Percentiles rank a stretch among this genome's conserved stretches.
Conservation (phyloP, 2,888 invertebrate genomes). For the Drosophila prolongata region DNA sequence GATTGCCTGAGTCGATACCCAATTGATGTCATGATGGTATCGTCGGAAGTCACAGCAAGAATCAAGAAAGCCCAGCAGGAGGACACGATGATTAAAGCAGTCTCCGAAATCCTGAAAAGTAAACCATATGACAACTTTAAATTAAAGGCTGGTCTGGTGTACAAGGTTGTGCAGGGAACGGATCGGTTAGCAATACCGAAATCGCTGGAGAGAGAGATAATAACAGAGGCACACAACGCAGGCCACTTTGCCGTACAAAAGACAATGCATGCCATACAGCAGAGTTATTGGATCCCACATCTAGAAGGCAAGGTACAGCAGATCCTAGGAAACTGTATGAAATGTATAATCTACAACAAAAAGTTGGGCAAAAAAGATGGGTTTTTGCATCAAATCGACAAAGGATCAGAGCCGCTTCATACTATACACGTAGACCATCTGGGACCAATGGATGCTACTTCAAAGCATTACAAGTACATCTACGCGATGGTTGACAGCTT, state of each 20-base stretch:
- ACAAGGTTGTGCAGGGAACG: too few relatives aligned
- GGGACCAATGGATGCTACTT: background rate
- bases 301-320: background rate
- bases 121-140: background rate
- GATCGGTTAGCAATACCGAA: background rate
- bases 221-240: background rate
- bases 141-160: background rate
- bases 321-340: background rate
- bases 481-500: background rate
- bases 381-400: background rate
- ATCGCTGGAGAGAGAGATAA: background rate
- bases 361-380: background rate
- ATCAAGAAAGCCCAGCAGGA: background rate
- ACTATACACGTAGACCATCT: constrained; percentile 4
- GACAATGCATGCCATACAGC: background rate
- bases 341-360: background rate
- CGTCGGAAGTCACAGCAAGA: background rate
- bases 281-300: background rate
- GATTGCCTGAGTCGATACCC: constrained; percentile 5
- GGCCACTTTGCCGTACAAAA: background rate
- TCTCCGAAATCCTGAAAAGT: background rate
- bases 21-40: constrained; percentile 6
- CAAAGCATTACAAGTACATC: background rate
- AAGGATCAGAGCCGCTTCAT: background rate
- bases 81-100: background rate